Base-by-base conservation (phyloP, 2,797 vertebrate species). In the Sebastes minor region DNA sequence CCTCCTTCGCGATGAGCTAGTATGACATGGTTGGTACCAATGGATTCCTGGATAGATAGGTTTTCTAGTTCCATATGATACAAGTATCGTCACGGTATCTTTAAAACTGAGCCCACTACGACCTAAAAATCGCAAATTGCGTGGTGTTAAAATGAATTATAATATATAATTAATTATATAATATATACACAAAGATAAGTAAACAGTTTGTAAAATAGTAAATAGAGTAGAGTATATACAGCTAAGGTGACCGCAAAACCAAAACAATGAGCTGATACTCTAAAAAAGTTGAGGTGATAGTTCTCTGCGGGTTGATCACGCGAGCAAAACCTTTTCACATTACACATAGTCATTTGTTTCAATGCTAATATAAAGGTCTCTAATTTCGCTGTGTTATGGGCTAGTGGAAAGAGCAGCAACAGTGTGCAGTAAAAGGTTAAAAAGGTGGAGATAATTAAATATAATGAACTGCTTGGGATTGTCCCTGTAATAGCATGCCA, bases 401-500 rank as follows among this genome's bases (percentile, higher is more conserved):
- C 12, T 73, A 53, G 52, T 61, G 25, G 12, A 66, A 70, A 71
- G 46, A 60, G 55, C 42, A 52, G 63, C 32, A 7, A 42, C 20
- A 4, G 33, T n/a, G 20, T 55, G 32, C 30, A 2, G 52, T 33
- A 56, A 67, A 66, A 77, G 6, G 35, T 25, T 57, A 49, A 65
- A 80, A 70, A 30, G 32, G 32, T 14, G 23, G 20, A 27, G 64
- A 65, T 77, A 59, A 81, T 80, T 82, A 74, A 72, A 79, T 42
- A 57, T 71, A 83, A 79, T 65, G 59, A 82, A 16, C 46, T 66
- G 16, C 2, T 28, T 33, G 7, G 49, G 25, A 35, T 32, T 63
- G 23, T 64, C 22, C 11, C 28, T 66, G 63, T 66, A 62, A 71
- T 7, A 27, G 71, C 25, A 66, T 35, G 76, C 32, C 9, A 62